Evolutionary conservation across 1,140 invertebrate genomes (phyloP).

Genomic region (Teleogryllus occipitalis): DNA sequence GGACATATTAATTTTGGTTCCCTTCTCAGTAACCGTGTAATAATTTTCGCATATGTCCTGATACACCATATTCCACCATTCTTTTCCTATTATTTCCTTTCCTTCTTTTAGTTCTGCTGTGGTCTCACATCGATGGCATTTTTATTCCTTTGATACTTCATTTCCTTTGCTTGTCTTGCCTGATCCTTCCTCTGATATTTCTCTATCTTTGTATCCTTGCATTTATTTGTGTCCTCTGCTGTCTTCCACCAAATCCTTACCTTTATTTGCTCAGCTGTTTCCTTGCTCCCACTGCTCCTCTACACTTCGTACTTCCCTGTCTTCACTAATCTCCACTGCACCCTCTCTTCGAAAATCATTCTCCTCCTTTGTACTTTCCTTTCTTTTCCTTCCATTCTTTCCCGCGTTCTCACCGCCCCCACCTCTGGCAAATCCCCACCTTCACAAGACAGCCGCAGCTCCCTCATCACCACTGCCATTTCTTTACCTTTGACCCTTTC

Average conservation of each 20-base stretch:
- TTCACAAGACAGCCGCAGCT: neutral
- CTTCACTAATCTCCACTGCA: neutral
- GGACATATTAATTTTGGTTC: too few relatives aligned
- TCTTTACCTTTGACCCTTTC: neutral
- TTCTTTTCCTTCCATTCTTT: conserved; percentile 6
- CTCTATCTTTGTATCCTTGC: neutral
- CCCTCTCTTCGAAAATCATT: neutral
- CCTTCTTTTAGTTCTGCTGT: neutral
- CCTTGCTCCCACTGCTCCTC: neutral
- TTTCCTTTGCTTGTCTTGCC: too few relatives aligned
- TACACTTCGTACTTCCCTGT: neutral
- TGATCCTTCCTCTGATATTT: too few relatives aligned
- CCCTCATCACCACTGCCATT: neutral
- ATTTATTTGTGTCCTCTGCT: neutral
- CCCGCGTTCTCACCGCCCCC: neutral
- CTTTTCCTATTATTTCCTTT: neutral
- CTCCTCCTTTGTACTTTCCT: neutral
- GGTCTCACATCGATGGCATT: too few relatives aligned
- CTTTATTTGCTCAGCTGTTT: neutral
- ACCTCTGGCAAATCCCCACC: neutral
- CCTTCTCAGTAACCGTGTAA: too few relatives aligned
- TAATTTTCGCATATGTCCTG: too few relatives aligned
- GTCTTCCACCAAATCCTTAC: neutral
- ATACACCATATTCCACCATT: too few relatives aligned
- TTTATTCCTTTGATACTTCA: too few relatives aligned